These are phyloP conservation scores for Sicus ferrugineus DNA, from an alignment of 2,888 invertebrate genomes.

Conservation along the genomic window DNA sequence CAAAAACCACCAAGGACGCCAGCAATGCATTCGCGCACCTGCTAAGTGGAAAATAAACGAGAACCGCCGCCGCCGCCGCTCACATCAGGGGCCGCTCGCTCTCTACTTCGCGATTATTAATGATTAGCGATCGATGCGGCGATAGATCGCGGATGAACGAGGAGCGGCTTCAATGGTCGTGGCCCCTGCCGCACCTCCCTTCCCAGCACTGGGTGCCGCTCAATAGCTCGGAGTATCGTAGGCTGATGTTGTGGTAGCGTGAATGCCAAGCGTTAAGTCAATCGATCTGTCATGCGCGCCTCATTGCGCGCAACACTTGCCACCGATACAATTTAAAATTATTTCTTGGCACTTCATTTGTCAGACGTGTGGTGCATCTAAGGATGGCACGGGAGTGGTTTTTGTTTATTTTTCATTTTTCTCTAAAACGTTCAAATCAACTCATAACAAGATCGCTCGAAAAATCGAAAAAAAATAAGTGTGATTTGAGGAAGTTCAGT, in stretches of 20 bases:
- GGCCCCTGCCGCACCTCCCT: not conserved
- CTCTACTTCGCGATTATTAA: constrained; percentile 55
- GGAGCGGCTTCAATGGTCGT: constrained; percentile 48
- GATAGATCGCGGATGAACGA: constrained; percentile 43
- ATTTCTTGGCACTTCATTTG: constrained; percentile 62
- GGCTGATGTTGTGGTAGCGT: no score
- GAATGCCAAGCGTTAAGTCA: constrained; percentile 55
- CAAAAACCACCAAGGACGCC: constrained; percentile 21
- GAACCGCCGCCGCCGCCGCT: constrained; percentile 9
- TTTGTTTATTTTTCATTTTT: not conserved
- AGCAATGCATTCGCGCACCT: constrained; percentile 35
- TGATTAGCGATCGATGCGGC: constrained; percentile 56
- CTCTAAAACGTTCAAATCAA: not conserved
- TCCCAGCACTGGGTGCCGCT: no score
- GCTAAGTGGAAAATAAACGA: constrained; percentile 24
- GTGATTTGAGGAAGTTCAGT: no score
- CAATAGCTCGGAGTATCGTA: no score
- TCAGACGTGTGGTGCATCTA: no score
- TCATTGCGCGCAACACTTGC: constrained; percentile 55
- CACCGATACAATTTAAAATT: constrained; percentile 59
- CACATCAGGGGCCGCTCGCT: constrained; percentile 33
- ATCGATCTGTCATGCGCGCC: constrained; percentile 61
- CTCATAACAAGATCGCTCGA: not conserved
- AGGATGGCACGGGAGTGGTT: not conserved
- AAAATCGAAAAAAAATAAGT: no score